Conservation (phyloP, 2,113 vertebrate genomes). For the Brachirus orientalis region DNA sequence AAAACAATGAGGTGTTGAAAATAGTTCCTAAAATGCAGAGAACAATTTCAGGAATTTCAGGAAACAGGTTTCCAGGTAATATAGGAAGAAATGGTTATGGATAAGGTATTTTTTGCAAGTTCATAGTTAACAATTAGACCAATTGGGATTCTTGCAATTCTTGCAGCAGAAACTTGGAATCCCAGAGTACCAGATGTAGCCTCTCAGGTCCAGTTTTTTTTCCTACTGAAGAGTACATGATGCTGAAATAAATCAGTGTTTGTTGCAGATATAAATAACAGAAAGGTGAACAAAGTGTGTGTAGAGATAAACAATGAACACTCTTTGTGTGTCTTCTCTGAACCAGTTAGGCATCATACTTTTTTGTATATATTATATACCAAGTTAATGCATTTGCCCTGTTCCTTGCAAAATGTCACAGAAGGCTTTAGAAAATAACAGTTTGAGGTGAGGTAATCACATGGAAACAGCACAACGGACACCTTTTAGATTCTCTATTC, state of each 20-base stretch:
- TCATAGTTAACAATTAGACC: slow-evolving; percentile 44
- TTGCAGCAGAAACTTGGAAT: slow-evolving; percentile 21
- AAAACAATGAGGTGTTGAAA: background rate
- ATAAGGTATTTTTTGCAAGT: slow-evolving; percentile 36
- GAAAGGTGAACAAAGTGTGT: slow-evolving; percentile 55
- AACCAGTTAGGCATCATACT: slow-evolving; percentile 9
- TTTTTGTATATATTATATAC: slow-evolving; percentile 53
- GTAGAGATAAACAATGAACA: slow-evolving; percentile 5
- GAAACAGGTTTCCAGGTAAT: slow-evolving; percentile 23
- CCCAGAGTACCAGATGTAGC: slow-evolving; percentile 41
- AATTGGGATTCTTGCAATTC: slow-evolving; percentile 50
- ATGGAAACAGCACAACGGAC: slow-evolving; percentile 57
- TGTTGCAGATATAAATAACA: slow-evolving; percentile 59
- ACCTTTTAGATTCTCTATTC: slow-evolving; percentile 58
- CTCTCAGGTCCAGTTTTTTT: slow-evolving; percentile 32
- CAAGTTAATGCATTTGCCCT: slow-evolving; percentile 56
- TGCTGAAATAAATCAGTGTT: slow-evolving; percentile 58
- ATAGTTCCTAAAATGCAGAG: slow-evolving; percentile 1
- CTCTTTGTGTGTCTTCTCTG: slow-evolving; percentile 10
- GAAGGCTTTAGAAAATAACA: slow-evolving; percentile 29
- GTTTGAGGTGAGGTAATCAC: slow-evolving; percentile 58
- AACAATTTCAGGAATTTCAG: slow-evolving; percentile 13
- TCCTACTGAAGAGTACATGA: slow-evolving; percentile 25
- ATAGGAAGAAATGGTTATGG: slow-evolving; percentile 17
- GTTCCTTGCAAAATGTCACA: slow-evolving; percentile 33